Evolutionary conservation across 1,140 invertebrate species (phyloP).

Genomic region (Sitophilus oryzae): DNA sequence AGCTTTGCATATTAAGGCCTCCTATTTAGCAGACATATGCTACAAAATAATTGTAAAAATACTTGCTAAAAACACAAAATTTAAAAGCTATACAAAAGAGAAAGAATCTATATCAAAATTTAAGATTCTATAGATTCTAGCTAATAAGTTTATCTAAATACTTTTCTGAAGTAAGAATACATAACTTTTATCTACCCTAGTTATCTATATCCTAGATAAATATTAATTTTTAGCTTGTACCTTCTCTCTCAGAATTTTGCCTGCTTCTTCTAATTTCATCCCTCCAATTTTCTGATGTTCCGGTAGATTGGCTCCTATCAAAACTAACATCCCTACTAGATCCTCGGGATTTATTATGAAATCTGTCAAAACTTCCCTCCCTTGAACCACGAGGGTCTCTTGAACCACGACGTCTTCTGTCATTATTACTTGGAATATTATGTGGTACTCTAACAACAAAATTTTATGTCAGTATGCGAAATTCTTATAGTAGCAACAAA

Average conservation of each 20-base stretch:
- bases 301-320: conserved; percentile 30
- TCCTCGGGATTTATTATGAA: conserved; percentile 30
- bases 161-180: too few relatives aligned
- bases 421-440: conserved; percentile 12
- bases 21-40: too few relatives aligned
- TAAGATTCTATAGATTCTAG: too few relatives aligned
- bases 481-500: not conserved
- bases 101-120: too few relatives aligned
- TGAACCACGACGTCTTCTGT: conserved; percentile 18
- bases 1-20: too few relatives aligned
- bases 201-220: too few relatives aligned
- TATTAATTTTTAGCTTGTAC: too few relatives aligned
- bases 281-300: conserved; percentile 37
- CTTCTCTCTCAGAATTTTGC: conserved; percentile 33
- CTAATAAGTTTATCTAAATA: too few relatives aligned
- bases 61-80: too few relatives aligned
- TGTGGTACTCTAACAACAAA: conserved; percentile 36
- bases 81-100: too few relatives aligned
- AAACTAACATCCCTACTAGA: conserved; percentile 38
- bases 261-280: conserved; percentile 37
- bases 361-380: conserved; percentile 37
- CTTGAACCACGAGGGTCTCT: conserved; percentile 28
- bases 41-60: too few relatives aligned
- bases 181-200: too few relatives aligned
- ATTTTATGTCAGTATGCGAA: not conserved